Percentiles rank a stretch among this genome's conserved stretches.
phyloP scores from a whole-genome alignment of 2,888 invertebrate genomes.

The Macrosoma leucophasiata region DNA sequence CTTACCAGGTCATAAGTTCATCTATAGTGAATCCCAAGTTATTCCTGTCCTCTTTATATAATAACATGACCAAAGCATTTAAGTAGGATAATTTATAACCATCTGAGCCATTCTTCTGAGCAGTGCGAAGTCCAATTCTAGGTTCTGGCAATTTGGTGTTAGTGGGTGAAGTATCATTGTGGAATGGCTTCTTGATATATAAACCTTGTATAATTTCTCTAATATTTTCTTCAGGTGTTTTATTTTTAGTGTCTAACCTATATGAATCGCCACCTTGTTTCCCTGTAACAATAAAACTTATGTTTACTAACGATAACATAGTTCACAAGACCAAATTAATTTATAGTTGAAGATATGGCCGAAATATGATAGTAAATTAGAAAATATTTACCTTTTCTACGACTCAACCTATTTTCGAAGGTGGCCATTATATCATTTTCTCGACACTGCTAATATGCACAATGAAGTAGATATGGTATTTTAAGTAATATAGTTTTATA shows the following conservation, averaged over 20 bases:
- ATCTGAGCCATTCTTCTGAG: slow-evolving; percentile 82
- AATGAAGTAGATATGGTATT: slow-evolving; percentile 19
- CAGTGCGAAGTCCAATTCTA: slow-evolving; percentile 72
- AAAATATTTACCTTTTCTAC: slow-evolving; percentile 68
- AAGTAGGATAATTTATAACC: slow-evolving; percentile 89
- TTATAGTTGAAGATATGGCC: no score
- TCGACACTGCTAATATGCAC: slow-evolving; percentile 18
- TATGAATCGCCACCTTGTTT: slow-evolving; percentile 79
- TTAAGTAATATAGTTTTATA: slow-evolving; percentile 19
- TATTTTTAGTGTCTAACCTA: slow-evolving; percentile 76
- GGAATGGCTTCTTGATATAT: slow-evolving; percentile 60
- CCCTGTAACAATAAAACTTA: slow-evolving; percentile 61
- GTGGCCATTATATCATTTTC: slow-evolving; percentile 68
- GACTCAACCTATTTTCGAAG: slow-evolving; percentile 66
- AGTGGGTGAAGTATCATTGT: slow-evolving; percentile 60
- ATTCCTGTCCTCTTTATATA: slow-evolving; percentile 78
- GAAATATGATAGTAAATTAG: no score
- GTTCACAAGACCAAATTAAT: no score
- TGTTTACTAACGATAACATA: no score
- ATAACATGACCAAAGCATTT: slow-evolving; percentile 90
- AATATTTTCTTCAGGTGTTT: slow-evolving; percentile 77
- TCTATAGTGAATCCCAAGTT: slow-evolving; percentile 84
- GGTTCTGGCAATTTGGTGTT: slow-evolving; percentile 35
- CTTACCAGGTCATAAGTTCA: slow-evolving; percentile 80
- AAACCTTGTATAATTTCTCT: slow-evolving; percentile 78